A percentile compares a stretch with the other conserved stretches of the same genome.
Evolutionary conservation across 1,140 invertebrate genomes (phyloP).

Genomic region (Drosophila mauritiana): DNA sequence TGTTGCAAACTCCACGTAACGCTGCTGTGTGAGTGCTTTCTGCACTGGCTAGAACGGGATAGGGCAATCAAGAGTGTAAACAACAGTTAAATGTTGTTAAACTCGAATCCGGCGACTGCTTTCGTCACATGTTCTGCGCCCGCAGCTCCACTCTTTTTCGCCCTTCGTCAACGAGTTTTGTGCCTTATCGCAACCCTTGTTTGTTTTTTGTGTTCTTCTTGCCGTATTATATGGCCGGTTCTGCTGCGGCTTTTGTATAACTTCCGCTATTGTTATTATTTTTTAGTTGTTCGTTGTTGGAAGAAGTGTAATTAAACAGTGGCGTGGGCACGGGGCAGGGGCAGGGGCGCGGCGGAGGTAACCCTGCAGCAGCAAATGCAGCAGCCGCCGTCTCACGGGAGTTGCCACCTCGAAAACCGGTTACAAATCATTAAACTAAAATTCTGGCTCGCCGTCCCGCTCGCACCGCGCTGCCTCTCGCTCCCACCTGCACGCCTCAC

Average conservation of each 20-base stretch:
- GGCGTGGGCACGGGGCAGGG: constrained; percentile 10
- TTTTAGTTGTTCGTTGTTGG: constrained; percentile 39
- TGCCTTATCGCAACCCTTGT: constrained; percentile 42
- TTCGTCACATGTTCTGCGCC: constrained; percentile 47
- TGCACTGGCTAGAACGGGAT: constrained; percentile 20
- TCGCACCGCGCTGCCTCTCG: neutral
- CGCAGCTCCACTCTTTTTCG: constrained; percentile 15
- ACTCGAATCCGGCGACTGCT: constrained; percentile 37
- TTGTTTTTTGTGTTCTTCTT: constrained; percentile 13
- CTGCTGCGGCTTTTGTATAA: constrained; percentile 77
- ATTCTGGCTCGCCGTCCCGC: constrained; percentile 47
- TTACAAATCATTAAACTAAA: constrained; percentile 77
- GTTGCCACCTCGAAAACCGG: constrained; percentile 68
- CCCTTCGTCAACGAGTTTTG: constrained; percentile 18
- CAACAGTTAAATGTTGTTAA: constrained; percentile 55
- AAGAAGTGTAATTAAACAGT: constrained; percentile 74
- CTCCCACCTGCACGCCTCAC: constrained; percentile 39
- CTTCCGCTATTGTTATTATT: constrained; percentile 74
- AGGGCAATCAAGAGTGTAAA: constrained; percentile 47
- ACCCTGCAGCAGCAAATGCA: constrained; percentile 39
- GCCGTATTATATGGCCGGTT: constrained; percentile 55
- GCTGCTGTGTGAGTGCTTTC: constrained; percentile 7
- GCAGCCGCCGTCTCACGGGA: constrained; percentile 64
- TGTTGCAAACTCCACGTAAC: no score
- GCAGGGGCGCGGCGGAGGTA: constrained; percentile 22